These are phyloP conservation scores for Turritopsis rubra DNA, from an alignment of 30 jellyfish, hydroid and myxozoan genomes.

Conservation along the genomic window DNA sequence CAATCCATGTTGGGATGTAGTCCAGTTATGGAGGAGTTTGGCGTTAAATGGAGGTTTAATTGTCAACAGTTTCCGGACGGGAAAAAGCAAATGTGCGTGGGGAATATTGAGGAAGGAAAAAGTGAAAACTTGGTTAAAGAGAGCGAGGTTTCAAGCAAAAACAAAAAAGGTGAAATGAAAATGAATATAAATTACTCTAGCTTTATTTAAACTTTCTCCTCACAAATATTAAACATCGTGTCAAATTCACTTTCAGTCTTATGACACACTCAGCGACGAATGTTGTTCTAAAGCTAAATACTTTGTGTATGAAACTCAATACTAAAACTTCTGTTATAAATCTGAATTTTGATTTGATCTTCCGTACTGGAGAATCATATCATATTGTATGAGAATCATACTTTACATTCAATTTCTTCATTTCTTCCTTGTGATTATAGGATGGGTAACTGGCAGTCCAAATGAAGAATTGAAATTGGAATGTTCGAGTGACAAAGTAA, in stretches of 20 bases:
- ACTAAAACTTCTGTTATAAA: too few relatives aligned
- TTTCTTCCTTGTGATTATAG: neutral
- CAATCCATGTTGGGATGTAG: constrained; percentile 70
- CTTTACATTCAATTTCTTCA: neutral
- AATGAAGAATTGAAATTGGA: constrained; percentile 10
- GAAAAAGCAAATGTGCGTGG: constrained; percentile 1
- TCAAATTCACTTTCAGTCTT: too few relatives aligned
- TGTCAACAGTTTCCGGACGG: constrained; percentile 55
- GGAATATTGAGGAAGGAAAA: neutral
- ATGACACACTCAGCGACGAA: too few relatives aligned
- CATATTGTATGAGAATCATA: neutral
- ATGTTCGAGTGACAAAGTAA: constrained; percentile 9
- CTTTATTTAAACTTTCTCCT: too few relatives aligned
- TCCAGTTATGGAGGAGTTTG: constrained; percentile 53
- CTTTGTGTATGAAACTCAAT: too few relatives aligned
- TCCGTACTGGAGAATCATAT: too few relatives aligned
- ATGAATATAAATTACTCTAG: too few relatives aligned
- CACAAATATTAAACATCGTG: too few relatives aligned
- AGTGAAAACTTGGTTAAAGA: neutral
- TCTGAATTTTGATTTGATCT: too few relatives aligned
- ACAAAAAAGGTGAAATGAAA: neutral
- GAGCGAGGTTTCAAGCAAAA: neutral
- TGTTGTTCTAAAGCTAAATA: too few relatives aligned
- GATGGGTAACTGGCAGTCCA: neutral
- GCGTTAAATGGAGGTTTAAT: constrained; percentile 69